These are phyloP conservation scores for Sebastes flavidus DNA, from an alignment of 2,797 vertebrate species.

Conservation along the genomic window DNA sequence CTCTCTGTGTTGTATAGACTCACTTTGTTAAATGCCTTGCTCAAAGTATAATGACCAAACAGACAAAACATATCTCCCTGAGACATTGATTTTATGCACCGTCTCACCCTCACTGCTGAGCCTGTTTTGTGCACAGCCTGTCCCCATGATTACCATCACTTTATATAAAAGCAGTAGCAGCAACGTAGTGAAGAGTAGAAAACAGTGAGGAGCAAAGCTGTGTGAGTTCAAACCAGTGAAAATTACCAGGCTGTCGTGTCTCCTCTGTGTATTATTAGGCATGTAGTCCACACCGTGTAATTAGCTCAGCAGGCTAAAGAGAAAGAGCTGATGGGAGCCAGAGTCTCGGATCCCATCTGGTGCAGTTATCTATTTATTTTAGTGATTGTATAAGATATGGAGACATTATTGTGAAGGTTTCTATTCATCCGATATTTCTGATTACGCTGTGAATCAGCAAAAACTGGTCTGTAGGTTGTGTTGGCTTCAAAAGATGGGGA, in stretches of 20 bases:
- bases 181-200: not conserved
- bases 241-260: conserved; percentile 27
- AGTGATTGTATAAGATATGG: not conserved
- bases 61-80: not conserved
- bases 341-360: conserved; percentile 16
- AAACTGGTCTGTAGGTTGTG: not conserved
- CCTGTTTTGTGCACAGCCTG: not conserved
- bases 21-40: not conserved
- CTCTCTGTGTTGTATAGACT: not conserved
- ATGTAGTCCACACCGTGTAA: conserved; percentile 17
- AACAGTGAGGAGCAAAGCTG: not conserved
- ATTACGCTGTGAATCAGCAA: not conserved
- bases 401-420: not conserved
- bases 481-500: not conserved
- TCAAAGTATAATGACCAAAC: not conserved
- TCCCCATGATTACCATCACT: not conserved
- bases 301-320: conserved; percentile 34
- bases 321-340: not conserved
- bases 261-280: conserved; percentile 34
- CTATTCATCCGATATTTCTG: not conserved
- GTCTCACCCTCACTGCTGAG: not conserved
- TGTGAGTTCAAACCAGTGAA: not conserved
- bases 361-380: conserved; percentile 4
- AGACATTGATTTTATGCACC: not conserved
- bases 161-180: not conserved